A percentile compares a stretch with the other conserved stretches of the same genome.
Conservation (phyloP, 2,113 vertebrate species). For the Elephantulus edwardii region DNA sequence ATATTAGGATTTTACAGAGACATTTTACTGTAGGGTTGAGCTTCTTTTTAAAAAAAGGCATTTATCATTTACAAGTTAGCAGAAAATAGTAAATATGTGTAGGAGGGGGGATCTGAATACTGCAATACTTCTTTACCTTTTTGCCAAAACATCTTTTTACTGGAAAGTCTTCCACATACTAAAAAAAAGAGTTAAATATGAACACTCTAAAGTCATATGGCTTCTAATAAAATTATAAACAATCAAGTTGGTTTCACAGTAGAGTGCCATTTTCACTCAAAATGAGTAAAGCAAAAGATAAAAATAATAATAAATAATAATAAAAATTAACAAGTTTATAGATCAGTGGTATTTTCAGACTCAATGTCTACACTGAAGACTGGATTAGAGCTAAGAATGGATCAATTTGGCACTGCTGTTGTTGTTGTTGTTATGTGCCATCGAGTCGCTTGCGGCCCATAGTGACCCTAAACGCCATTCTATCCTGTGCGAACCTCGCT, state of each 20-base stretch:
- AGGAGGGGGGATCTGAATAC: background rate
- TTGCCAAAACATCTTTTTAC: background rate
- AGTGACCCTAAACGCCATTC: no score
- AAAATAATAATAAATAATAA: slow-evolving; percentile 1
- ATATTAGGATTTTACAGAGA: slow-evolving; percentile 12
- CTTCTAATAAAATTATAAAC: slow-evolving; percentile 52
- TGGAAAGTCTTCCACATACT: slow-evolving; percentile 37
- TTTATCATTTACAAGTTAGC: slow-evolving; percentile 29
- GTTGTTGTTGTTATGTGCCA: no score
- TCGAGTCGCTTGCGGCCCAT: no score
- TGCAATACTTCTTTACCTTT: slow-evolving; percentile 32
- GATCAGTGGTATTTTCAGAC: slow-evolving; percentile 62
- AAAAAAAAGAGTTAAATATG: slow-evolving; percentile 1
- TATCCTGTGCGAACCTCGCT: no score
- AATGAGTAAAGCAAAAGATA: slow-evolving; percentile 54
- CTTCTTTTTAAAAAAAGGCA: background rate
- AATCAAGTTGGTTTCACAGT: slow-evolving; percentile 63
- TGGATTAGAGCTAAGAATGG: background rate
- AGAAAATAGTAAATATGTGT: background rate
- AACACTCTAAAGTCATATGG: slow-evolving; percentile 50
- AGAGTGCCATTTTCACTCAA: slow-evolving; percentile 59
- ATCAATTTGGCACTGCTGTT: background rate
- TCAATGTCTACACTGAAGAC: slow-evolving; percentile 44
- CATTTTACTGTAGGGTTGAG: background rate
- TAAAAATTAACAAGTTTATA: slow-evolving; percentile 49